These are phyloP conservation scores for Acanthopleura granulata DNA, from an alignment of 2,888 invertebrate genomes.

Conservation along the genomic window DNA sequence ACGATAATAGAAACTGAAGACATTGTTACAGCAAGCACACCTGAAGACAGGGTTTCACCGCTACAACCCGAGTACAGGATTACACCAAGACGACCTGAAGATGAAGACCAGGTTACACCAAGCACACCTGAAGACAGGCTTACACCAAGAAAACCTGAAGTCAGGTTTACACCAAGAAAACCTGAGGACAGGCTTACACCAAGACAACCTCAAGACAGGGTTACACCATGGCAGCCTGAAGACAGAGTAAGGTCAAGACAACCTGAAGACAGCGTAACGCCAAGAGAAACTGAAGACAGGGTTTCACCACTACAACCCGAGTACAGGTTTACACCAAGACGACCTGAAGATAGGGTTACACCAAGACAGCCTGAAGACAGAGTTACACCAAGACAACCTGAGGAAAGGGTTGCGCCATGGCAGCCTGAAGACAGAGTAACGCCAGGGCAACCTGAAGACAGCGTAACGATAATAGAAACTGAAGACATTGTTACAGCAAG, in stretches of 20 bases:
- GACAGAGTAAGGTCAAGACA: background rate
- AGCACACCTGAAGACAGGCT: background rate
- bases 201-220: background rate
- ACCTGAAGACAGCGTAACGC: background rate
- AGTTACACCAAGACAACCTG: background rate
- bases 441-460: background rate
- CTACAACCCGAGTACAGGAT: background rate
- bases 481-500: background rate
- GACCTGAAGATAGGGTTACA: background rate
- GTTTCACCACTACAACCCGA: background rate
- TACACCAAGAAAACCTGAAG: background rate
- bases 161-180: background rate
- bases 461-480: background rate
- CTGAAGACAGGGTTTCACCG: background rate
- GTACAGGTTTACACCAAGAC: background rate
- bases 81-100: background rate
- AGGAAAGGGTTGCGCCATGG: background rate
- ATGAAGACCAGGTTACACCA: background rate
- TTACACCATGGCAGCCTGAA: background rate
- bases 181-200: background rate
- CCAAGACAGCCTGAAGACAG: too few species aligned
- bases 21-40: background rate
- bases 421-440: background rate
- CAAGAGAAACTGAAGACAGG: background rate
- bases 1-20: background rate